A percentile compares a stretch with the other conserved stretches of the same genome.
Conservation (phyloP, 1,140 invertebrate genomes). For the Drosophila rufa region DNA sequence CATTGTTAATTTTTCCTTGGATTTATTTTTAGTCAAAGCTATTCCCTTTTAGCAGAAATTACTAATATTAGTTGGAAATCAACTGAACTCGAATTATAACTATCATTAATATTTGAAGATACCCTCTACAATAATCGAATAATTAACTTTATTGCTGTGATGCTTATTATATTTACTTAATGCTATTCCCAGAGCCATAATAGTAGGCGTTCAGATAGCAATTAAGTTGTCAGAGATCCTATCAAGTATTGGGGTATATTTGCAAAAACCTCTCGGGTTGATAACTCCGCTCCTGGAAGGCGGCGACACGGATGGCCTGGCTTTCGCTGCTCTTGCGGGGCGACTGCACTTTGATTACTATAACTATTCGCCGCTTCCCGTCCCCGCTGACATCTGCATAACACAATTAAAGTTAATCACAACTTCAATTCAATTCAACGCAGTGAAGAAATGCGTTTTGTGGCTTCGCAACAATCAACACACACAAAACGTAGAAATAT, state of each 20-base stretch:
- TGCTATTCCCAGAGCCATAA: not conserved
- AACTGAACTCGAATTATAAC: no score
- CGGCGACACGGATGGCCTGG: slow-evolving; percentile 18
- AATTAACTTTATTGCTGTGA: not conserved
- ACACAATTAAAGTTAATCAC: slow-evolving; percentile 74
- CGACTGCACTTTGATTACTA: slow-evolving; percentile 44
- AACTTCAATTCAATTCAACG: slow-evolving; percentile 74
- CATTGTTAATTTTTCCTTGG: no score
- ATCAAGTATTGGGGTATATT: not conserved
- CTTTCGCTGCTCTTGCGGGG: slow-evolving; percentile 20
- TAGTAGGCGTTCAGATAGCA: not conserved
- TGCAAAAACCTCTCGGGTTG: not conserved
- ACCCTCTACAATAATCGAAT: not conserved
- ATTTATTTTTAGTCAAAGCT: no score
- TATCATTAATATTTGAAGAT: no score
- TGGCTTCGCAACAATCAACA: slow-evolving; percentile 29
- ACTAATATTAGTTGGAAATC: no score
- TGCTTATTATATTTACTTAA: not conserved
- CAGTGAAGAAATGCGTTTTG: slow-evolving; percentile 48
- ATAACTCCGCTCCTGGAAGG: slow-evolving; percentile 22
- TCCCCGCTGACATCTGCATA: slow-evolving; percentile 36
- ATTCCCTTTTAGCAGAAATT: no score
- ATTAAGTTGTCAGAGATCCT: slow-evolving; percentile 14
- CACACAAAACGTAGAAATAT: slow-evolving; percentile 4
- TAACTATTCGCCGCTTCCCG: slow-evolving; percentile 6